Conservation (phyloP, 2,888 invertebrate species). For the Coelogynopora nodosa region DNA sequence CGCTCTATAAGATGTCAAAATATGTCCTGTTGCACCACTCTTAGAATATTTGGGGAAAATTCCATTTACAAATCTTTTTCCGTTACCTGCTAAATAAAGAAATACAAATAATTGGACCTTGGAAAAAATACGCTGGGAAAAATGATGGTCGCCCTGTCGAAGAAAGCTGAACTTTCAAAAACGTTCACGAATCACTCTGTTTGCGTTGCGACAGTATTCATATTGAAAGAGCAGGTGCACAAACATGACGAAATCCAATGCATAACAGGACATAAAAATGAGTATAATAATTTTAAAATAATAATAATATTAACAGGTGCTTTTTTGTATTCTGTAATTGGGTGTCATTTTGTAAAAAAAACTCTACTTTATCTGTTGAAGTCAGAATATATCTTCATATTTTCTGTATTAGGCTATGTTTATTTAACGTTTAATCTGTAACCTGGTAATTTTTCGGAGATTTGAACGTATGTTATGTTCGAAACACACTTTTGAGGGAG, state of each 20-base stretch:
- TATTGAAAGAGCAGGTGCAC: background rate
- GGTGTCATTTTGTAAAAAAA: background rate
- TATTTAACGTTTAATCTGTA: background rate
- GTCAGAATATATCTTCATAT: background rate
- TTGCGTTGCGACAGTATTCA: no score
- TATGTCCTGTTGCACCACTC: background rate
- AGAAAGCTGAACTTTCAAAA: background rate
- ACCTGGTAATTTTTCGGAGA: background rate
- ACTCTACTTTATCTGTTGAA: background rate
- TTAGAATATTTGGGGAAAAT: background rate
- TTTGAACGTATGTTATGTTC: background rate
- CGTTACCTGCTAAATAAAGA: background rate
- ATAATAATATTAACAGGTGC: background rate
- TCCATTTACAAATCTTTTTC: background rate
- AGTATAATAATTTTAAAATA: background rate
- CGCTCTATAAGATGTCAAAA: background rate
- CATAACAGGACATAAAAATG: background rate
- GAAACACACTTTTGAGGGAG: background rate
- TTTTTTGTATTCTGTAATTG: no score
- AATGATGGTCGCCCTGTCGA: background rate
- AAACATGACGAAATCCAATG: background rate
- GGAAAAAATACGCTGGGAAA: background rate
- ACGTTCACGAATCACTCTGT: background rate
- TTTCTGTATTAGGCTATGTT: background rate
- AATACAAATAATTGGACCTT: background rate